Percentiles rank a stretch among this genome's conserved stretches.
Conservation (phyloP, 2,797 vertebrate species). For the Diglossa cyanea region DNA sequence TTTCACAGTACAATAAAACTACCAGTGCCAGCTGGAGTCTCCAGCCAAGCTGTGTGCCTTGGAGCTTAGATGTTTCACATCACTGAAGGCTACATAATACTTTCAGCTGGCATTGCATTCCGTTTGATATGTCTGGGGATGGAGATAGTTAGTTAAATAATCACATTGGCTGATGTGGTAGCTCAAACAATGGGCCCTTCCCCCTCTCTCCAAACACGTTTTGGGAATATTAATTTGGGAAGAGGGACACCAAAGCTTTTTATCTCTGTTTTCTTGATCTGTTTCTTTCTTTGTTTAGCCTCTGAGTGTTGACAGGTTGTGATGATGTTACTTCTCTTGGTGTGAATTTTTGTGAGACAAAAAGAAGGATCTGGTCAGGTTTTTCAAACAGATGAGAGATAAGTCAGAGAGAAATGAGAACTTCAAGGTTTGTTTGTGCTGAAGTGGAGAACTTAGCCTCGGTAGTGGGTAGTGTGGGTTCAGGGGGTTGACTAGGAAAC, state of each 20-base stretch:
- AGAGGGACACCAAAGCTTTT: background rate
- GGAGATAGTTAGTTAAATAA: slow-evolving; percentile 57
- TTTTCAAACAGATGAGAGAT: slow-evolving; percentile 50
- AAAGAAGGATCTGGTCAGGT: slow-evolving; percentile 25
- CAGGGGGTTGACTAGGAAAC: background rate
- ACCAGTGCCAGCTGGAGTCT: slow-evolving; percentile 41
- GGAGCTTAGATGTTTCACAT: slow-evolving; percentile 38
- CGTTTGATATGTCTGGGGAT: slow-evolving; percentile 63
- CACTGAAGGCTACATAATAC: slow-evolving; percentile 57
- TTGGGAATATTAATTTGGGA: slow-evolving; percentile 40
- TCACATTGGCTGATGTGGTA: background rate
- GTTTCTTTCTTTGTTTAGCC: slow-evolving; percentile 48
- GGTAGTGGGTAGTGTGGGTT: background rate
- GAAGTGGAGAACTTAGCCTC: background rate
- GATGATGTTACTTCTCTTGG: slow-evolving; percentile 3
- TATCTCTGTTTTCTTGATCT: slow-evolving; percentile 21
- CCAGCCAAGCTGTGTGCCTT: slow-evolving; percentile 30
- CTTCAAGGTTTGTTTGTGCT: slow-evolving; percentile 3
- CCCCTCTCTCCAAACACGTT: background rate
- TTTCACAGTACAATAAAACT: slow-evolving; percentile 47
- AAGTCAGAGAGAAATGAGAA: slow-evolving; percentile 37
- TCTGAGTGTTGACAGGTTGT: slow-evolving; percentile 27
- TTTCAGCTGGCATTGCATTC: slow-evolving; percentile 58
- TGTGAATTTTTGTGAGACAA: slow-evolving; percentile 27
- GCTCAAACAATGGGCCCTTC: slow-evolving; percentile 25